Evolutionary conservation across 2,888 invertebrate species (phyloP).

Genomic region (Abrostola triplasia): DNA sequence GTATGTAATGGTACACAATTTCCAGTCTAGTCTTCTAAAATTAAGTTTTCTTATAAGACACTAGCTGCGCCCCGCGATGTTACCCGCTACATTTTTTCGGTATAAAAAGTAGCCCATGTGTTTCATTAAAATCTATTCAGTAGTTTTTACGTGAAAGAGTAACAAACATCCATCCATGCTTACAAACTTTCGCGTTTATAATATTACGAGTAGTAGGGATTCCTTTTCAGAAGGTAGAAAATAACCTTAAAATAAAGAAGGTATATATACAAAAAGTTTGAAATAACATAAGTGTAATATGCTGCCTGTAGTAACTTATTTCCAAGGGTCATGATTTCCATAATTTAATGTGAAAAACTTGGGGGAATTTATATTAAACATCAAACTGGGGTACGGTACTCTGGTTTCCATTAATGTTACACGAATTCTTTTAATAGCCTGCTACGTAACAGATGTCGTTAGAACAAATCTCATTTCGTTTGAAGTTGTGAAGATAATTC

Average conservation of each 20-base stretch:
- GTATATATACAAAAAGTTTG: conserved; percentile 16
- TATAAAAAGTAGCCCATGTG: no score
- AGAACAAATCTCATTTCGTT: conserved; percentile 35
- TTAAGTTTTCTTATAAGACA: neutral
- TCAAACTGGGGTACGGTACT: conserved; percentile 8
- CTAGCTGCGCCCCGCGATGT: no score
- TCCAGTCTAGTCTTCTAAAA: neutral
- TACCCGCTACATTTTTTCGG: neutral
- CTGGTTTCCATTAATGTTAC: conserved; percentile 22
- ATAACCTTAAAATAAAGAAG: conserved; percentile 12
- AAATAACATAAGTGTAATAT: conserved; percentile 7
- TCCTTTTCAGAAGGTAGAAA: neutral
- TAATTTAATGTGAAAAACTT: conserved; percentile 42
- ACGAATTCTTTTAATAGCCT: conserved; percentile 33
- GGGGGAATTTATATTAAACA: conserved; percentile 34
- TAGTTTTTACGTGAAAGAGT: no score
- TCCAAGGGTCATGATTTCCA: conserved; percentile 30
- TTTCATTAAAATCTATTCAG: no score
- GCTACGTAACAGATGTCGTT: conserved; percentile 25
- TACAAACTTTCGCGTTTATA: no score
- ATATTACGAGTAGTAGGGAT: no score
- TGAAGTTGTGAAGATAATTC: neutral
- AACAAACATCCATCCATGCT: no score
- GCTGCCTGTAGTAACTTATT: conserved; percentile 8
- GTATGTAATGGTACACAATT: neutral